phyloP scores from a whole-genome alignment of 2,888 invertebrate genomes.

The Lordiphosa andalusiaca region DNA sequence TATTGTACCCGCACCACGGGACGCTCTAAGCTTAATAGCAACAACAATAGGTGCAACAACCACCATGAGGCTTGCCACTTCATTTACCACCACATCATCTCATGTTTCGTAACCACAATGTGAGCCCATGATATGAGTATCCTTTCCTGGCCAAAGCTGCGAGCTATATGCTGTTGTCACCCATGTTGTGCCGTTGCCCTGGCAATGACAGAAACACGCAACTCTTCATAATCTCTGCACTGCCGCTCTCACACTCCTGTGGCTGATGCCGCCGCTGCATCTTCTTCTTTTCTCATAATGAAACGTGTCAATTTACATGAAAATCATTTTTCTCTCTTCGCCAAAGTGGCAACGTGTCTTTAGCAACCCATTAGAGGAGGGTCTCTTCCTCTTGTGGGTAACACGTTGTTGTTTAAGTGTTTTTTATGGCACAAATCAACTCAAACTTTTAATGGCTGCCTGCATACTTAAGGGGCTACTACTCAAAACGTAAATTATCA shows the following conservation, averaged over 20 bases:
- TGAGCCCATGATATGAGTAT: slow-evolving; percentile 47
- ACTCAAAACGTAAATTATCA: slow-evolving; percentile 67
- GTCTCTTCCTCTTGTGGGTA: not conserved
- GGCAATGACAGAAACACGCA: slow-evolving; percentile 21
- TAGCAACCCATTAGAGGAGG: slow-evolving; percentile 38
- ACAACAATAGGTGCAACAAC: not conserved
- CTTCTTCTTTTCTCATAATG: slow-evolving; percentile 35
- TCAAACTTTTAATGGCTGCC: slow-evolving; percentile 39
- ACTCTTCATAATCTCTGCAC: slow-evolving; percentile 1
- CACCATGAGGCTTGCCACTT: slow-evolving; percentile 21
- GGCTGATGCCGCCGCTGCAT: too few relatives aligned
- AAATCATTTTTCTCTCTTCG: slow-evolving; percentile 50
- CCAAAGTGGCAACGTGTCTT: slow-evolving; percentile 44
- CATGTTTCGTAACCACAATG: slow-evolving; percentile 59
- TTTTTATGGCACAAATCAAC: slow-evolving; percentile 44
- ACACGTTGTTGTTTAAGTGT: slow-evolving; percentile 38
- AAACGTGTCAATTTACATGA: slow-evolving; percentile 75
- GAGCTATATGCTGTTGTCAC: slow-evolving; percentile 13
- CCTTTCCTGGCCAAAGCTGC: not conserved
- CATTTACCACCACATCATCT: slow-evolving; percentile 49
- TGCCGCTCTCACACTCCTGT: slow-evolving; percentile 10
- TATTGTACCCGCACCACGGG: too few relatives aligned
- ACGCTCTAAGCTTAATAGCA: too few relatives aligned
- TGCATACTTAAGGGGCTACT: slow-evolving; percentile 59
- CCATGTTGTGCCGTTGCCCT: slow-evolving; percentile 1